Evolutionary conservation across 2,113 vertebrate species (phyloP).

Genomic region (Eolophus roseicapilla): DNA sequence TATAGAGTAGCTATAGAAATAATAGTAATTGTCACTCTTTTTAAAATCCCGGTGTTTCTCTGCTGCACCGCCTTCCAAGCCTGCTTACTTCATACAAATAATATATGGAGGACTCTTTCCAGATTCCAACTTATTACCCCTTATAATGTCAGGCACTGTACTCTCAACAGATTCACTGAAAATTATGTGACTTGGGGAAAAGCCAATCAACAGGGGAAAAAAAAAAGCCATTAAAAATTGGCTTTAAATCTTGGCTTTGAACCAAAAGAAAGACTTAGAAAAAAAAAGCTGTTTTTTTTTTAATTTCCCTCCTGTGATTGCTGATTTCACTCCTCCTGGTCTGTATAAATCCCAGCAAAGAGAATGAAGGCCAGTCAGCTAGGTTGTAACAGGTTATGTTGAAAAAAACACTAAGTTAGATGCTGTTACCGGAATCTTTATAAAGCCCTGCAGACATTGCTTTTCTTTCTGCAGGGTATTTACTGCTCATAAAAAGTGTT

Average conservation of each 20-base stretch:
- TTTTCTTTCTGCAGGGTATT: constrained; percentile 21
- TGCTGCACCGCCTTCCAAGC: neutral
- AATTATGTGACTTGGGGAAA: constrained; percentile 42
- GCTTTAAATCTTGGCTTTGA: constrained; percentile 42
- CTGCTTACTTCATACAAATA: constrained; percentile 46
- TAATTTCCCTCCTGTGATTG: neutral
- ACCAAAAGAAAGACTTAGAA: neutral
- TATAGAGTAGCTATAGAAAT: neutral
- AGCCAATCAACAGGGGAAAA: constrained; percentile 2
- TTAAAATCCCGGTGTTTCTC: neutral
- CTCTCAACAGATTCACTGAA: constrained; percentile 61
- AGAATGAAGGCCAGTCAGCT: neutral
- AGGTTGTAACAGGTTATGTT: neutral
- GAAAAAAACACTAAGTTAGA: neutral
- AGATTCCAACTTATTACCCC: constrained; percentile 56
- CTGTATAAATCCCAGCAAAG: neutral
- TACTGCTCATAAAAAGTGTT: neutral
- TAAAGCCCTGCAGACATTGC: neutral
- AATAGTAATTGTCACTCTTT: neutral
- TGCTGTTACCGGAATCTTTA: constrained; percentile 1
- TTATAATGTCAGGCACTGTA: constrained; percentile 50
- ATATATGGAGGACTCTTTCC: neutral
- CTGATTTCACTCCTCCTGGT: neutral
- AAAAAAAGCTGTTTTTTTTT: neutral
- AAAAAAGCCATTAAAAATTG: constrained; percentile 40